These are phyloP conservation scores for Ectropis grisescens DNA, from an alignment of 1,140 invertebrate genomes.

Conservation along the genomic window DNA sequence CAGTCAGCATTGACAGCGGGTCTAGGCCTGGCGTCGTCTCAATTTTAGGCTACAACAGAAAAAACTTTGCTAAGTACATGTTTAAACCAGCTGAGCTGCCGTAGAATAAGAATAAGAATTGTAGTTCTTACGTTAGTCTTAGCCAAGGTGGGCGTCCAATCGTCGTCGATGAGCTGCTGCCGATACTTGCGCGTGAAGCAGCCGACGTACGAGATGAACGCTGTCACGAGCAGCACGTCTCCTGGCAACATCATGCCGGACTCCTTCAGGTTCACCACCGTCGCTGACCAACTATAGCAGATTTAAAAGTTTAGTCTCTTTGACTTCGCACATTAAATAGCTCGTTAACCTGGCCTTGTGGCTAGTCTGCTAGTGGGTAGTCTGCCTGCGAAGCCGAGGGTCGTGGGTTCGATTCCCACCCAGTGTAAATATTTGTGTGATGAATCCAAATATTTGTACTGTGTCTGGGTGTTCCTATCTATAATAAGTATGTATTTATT, in stretches of 20 bases:
- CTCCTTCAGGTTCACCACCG: conserved; percentile 72
- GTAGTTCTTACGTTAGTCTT: conserved; percentile 67
- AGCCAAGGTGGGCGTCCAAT: conserved; percentile 82
- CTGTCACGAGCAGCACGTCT: conserved; percentile 89
- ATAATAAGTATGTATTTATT: too few species aligned
- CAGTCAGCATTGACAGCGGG: conserved; percentile 86
- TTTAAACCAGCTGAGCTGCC: not conserved
- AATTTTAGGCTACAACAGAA: conserved; percentile 74
- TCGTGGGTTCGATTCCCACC: too few species aligned
- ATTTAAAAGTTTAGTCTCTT: too few species aligned
- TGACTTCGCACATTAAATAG: too few species aligned
- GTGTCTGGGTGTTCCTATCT: too few species aligned
- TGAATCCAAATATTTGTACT: too few species aligned
- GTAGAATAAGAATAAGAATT: too few species aligned
- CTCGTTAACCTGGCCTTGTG: too few species aligned
- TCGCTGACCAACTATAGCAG: conserved; percentile 82
- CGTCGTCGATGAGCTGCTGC: conserved; percentile 82
- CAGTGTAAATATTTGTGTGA: too few species aligned
- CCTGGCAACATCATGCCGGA: conserved; percentile 84
- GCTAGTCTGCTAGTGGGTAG: too few species aligned
- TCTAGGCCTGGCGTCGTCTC: conserved; percentile 85
- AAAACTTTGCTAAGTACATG: not conserved
- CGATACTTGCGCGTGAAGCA: conserved; percentile 92
- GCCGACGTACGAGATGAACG: conserved; percentile 97
- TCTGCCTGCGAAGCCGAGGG: too few species aligned